A percentile compares a stretch with the other conserved stretches of the same genome.
These are phyloP conservation scores for Zoanthus solanderi DNA, from an alignment of 92 coral and sea anemone genomes.

Conservation along the genomic window DNA sequence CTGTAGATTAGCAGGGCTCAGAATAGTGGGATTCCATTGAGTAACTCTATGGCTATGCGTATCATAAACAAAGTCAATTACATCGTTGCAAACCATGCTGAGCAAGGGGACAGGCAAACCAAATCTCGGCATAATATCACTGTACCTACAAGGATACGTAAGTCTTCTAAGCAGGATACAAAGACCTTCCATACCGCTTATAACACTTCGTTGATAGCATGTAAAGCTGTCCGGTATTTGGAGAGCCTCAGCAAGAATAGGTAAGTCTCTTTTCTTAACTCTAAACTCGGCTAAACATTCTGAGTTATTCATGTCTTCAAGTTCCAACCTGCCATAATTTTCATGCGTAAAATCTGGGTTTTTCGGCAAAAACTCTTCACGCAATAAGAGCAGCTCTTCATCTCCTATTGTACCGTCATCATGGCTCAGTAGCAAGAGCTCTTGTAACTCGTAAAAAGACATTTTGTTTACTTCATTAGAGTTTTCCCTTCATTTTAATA, in stretches of 20 bases:
- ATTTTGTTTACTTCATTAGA: not conserved
- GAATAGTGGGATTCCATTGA: no score
- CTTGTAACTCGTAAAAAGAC: slow-evolving; percentile 54
- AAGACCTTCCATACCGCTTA: not conserved
- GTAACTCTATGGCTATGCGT: no score
- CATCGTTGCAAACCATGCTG: no score
- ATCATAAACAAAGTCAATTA: no score
- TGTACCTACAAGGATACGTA: no score
- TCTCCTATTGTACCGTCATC: slow-evolving; percentile 26
- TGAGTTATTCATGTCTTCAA: not conserved
- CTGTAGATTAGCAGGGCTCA: no score
- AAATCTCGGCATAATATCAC: no score
- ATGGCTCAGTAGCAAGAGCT: slow-evolving; percentile 39
- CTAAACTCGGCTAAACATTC: not conserved
- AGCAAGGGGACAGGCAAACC: no score
- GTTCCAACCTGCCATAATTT: not conserved
- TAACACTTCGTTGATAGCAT: not conserved
- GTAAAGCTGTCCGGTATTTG: not conserved
- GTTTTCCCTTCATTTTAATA: slow-evolving; percentile 28
- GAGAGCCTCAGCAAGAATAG: not conserved
- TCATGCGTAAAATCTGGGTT: not conserved
- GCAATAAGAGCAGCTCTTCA: slow-evolving; percentile 39
- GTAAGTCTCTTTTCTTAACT: not conserved
- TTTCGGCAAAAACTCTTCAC: not conserved
- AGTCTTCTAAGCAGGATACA: no score